Evolutionary conservation across 2,797 vertebrate genomes (phyloP).

Genomic region (Nothura maculosa): DNA sequence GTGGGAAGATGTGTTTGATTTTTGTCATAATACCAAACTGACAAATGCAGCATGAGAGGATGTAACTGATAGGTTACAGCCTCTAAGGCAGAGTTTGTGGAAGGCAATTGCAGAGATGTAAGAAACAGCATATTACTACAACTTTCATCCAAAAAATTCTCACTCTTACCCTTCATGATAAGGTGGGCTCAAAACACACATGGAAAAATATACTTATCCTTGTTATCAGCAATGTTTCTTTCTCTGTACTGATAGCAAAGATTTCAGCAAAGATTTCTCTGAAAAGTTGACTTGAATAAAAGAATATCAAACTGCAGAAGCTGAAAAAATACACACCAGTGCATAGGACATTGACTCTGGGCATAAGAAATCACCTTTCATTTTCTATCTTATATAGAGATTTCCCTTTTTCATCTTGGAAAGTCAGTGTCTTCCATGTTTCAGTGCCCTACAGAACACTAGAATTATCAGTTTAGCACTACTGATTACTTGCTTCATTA

Average conservation of each 20-base stretch:
- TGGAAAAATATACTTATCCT: background rate
- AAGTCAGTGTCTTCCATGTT: background rate
- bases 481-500: background rate
- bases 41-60: background rate
- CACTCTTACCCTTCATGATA: background rate
- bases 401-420: background rate
- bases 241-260: background rate
- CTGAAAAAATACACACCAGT: background rate
- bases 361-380: background rate
- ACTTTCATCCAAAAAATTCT: background rate
- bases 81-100: background rate
- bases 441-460: background rate
- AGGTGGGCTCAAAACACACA: background rate
- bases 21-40: background rate
- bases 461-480: background rate
- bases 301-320: background rate
- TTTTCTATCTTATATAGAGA: background rate
- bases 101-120: background rate
- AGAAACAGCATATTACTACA: background rate
- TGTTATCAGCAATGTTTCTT: background rate
- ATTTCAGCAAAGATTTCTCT: background rate
- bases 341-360: background rate
- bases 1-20: background rate
- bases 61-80: background rate
- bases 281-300: background rate